A percentile compares a stretch with the other conserved stretches of the same genome.
These are phyloP conservation scores for Anastatus disparis DNA, from an alignment of 1,140 invertebrate genomes.

Conservation along the genomic window DNA sequence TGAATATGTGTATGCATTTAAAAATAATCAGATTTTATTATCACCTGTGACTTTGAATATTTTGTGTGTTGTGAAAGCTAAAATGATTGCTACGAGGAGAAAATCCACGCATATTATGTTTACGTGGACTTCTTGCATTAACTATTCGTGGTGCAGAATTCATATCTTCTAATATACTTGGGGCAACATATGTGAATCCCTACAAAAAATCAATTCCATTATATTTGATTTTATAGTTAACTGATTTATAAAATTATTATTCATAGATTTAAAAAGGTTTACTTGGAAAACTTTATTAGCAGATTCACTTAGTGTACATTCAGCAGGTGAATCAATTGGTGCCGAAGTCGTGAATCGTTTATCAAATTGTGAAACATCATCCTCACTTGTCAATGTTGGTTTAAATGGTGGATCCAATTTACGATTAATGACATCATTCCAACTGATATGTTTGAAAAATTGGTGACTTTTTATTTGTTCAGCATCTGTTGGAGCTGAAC, in stretches of 20 bases:
- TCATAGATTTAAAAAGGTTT: slow-evolving; percentile 44
- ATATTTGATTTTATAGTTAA: slow-evolving; percentile 44
- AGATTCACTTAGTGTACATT: slow-evolving; percentile 93
- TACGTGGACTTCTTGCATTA: slow-evolving; percentile 79
- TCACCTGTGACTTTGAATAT: slow-evolving; percentile 58
- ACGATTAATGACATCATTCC: slow-evolving; percentile 88
- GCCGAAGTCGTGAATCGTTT: slow-evolving; percentile 97
- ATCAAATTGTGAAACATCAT: slow-evolving; percentile 98
- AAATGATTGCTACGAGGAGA: slow-evolving; percentile 54
- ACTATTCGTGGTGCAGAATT: slow-evolving; percentile 76
- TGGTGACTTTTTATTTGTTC: slow-evolving; percentile 87
- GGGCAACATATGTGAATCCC: slow-evolving; percentile 99
- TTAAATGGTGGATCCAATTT: slow-evolving; percentile 92
- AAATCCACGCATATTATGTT: slow-evolving; percentile 54
- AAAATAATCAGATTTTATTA: background rate
- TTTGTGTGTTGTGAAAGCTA: slow-evolving; percentile 52
- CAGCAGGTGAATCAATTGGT: slow-evolving; percentile 98
- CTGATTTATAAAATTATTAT: slow-evolving; percentile 41
- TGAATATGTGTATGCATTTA: no score
- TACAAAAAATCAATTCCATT: slow-evolving; percentile 66
- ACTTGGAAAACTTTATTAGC: slow-evolving; percentile 95
- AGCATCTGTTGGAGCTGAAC: slow-evolving; percentile 84
- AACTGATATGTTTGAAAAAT: slow-evolving; percentile 94
- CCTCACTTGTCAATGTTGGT: slow-evolving; percentile 86
- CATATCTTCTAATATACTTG: slow-evolving; percentile 94